These are phyloP conservation scores for Dromius quadrimaculatus DNA, from an alignment of 2,888 invertebrate species.

Conservation along the genomic window DNA sequence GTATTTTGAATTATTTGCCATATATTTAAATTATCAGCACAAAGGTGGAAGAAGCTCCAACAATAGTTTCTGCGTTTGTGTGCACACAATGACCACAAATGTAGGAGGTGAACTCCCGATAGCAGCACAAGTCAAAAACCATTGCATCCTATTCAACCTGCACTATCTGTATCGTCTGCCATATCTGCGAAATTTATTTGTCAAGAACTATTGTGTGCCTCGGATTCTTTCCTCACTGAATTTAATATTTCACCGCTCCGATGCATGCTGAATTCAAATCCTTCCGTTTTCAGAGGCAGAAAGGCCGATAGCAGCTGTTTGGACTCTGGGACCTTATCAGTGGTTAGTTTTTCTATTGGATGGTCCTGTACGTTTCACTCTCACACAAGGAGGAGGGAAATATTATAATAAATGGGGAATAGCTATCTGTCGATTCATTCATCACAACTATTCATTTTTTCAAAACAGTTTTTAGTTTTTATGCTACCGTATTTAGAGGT, in stretches of 20 bases:
- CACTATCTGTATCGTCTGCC: constrained; percentile 22
- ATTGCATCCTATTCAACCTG: not conserved
- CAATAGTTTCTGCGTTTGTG: constrained; percentile 46
- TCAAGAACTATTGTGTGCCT: constrained; percentile 23
- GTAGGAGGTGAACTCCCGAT: constrained; percentile 1
- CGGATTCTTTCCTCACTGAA: constrained; percentile 16
- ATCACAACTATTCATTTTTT: no score
- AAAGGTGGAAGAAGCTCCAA: no score
- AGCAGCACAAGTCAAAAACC: not conserved
- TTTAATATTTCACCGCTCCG: constrained; percentile 23
- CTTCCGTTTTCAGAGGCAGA: not conserved
- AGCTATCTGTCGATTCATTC: no score
- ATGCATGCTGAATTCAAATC: constrained; percentile 21
- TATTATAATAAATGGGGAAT: no score
- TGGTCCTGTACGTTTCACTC: no score
- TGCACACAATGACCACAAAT: constrained; percentile 1
- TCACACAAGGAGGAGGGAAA: no score
- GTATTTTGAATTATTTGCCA: no score
- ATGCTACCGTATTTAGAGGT: no score
- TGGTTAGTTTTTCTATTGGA: not conserved
- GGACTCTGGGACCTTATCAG: not conserved
- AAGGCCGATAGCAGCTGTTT: not conserved
- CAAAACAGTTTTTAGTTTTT: no score
- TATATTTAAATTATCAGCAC: no score
- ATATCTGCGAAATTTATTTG: constrained; percentile 20